Conservation (phyloP, 2,113 vertebrate genomes). For the Pardalotus punctatus region DNA sequence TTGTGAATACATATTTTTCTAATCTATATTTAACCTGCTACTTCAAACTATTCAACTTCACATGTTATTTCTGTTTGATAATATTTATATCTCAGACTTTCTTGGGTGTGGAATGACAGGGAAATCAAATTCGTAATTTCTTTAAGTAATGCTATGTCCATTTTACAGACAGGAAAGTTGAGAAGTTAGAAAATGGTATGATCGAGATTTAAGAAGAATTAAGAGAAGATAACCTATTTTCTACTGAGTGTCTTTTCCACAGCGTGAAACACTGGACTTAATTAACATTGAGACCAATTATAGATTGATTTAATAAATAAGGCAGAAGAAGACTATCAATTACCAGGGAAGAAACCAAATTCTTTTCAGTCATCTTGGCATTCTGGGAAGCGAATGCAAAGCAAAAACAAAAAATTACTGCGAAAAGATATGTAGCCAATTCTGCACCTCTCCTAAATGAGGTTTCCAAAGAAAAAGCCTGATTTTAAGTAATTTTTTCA, state of each 20-base stretch:
- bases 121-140: neutral
- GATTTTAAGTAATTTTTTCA: neutral
- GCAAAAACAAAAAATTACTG: neutral
- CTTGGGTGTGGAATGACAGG: neutral
- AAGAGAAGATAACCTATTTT: neutral
- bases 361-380: constrained; percentile 53
- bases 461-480: neutral
- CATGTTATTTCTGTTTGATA: rapidly evolving
- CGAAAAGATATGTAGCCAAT: neutral
- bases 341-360: neutral
- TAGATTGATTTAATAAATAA: constrained; percentile 16
- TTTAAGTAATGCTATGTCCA: neutral
- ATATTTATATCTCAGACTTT: neutral
- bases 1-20: neutral
- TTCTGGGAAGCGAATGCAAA: constrained; percentile 28
- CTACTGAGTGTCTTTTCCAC: neutral
- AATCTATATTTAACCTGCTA: neutral
- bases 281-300: neutral
- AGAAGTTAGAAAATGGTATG: neutral
- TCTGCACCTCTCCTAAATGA: neutral
- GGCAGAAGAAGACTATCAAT: neutral
- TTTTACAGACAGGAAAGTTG: neutral
- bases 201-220: neutral
- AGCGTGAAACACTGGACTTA: neutral
- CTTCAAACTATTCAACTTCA: neutral